Evolutionary conservation across 2,797 vertebrate genomes (phyloP), one percentile per base, ranked within the genome.

Genomic region (Dicrostonyx torquatus): DNA sequence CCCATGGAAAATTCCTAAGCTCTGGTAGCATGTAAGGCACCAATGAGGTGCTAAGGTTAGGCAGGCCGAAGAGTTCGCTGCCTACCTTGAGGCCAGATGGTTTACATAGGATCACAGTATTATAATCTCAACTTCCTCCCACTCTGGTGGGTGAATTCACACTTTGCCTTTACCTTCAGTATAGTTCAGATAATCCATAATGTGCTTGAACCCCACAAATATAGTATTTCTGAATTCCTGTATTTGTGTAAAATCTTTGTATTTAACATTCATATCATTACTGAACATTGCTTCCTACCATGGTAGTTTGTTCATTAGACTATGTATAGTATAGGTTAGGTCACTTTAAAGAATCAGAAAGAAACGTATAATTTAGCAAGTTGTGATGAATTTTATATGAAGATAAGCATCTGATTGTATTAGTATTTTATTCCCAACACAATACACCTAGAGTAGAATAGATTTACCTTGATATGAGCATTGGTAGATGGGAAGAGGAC

Each of bases 151-250:
- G 53, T 91, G 43, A 40, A 68, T 70, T 83, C 43, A 76, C 68
- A 89, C 22, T 50, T 5, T 53, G 40, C 14, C 10, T 0, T 43
- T 92, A 45, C 2, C 24, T 80, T 78, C 43, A 83, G 10, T 88
- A 48, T 4, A 72, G 48, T 82, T 84, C 75, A 72, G 34, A 53
- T 26, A 73, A 4, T 55, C 86, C 6, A 2, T 48, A 72, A 93
- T 22, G 26, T 31, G 34, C 18, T 50, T n/a, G 60, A 12, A 76
- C 58, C 15, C 86, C 50, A 76, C 48, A 10, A 82, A 64, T 40
- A 50, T 7, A 62, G 4, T 77, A 70, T 93, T 95, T 94, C 78
- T 89, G 84, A 89, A 34, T 89, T 45, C 82, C 14, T 24, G 82
- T 78, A 68, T 85, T 90, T 93, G 40, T 84, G 43, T 48, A 75